Evolutionary conservation across 2,888 invertebrate genomes (phyloP), one percentile per base, ranked within the genome.

Genomic region (Dastarcus helophoroides): DNA sequence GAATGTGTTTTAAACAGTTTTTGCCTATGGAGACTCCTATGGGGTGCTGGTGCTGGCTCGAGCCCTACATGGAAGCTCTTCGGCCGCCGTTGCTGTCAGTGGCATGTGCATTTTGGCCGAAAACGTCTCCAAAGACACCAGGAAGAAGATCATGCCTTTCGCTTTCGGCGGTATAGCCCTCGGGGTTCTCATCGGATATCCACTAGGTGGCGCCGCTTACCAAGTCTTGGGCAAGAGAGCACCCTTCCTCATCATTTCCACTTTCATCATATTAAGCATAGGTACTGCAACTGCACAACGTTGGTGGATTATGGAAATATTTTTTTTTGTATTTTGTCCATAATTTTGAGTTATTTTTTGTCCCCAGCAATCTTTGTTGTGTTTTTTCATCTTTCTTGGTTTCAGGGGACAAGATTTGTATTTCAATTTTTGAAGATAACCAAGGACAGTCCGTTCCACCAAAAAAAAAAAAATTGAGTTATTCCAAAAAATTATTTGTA

Each of bases 151-250:
- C n/a, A 83, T 88, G 79, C 86, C 86, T 0, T 64, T 80, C 14
- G 77, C 83, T 2, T 69, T 86, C 51, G 83, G 86, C 3, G 84
- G 84, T 36, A 76, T 80, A 31, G 86, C 85, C 1, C 54, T 81
- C 8, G 88, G 86, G 0, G 84, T 88, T 1, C 62, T 88, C 2
- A 63, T 81, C 7, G 86, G 86, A 1, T 86, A 88, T 57, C 86
- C 86, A 0, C 71, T 83, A 42, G 86, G 86, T 6, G 77, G 84
- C 2, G 69, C 83, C 24, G 67, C 79, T 21, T 86, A 85, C 51
- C 77, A 82, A 44, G 68, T 81, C 36, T 66, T 78, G 17, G 82
- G 82, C 27, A 83, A 83, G 60, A 67, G 73, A 23, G 71, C 77
- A 1, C 84, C 84, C 0, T 85, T 86, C 51, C 54, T 81, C 2